Percentiles rank a stretch among this genome's conserved stretches.
Evolutionary conservation across 2,797 vertebrate species (phyloP).

Genomic region (Picus viridis): DNA sequence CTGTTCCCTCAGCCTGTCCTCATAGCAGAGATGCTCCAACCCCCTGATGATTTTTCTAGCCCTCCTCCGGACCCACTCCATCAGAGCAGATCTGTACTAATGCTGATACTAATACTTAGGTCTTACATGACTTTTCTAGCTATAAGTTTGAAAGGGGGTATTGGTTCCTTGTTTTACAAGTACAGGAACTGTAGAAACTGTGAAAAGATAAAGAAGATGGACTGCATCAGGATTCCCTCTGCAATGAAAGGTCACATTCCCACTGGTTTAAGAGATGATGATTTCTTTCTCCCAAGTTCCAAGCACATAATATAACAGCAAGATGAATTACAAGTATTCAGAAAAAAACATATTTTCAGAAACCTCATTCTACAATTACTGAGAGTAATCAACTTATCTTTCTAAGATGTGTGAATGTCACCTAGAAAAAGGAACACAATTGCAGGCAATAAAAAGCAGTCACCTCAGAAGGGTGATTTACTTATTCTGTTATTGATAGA

Average conservation of each 20-base stretch:
- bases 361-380: not conserved
- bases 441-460: not conserved
- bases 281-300: not conserved
- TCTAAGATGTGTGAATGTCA: not conserved
- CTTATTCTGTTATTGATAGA: not conserved
- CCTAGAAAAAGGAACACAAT: not conserved
- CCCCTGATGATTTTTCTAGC: no score
- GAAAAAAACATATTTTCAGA: not conserved
- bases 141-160: accelerated
- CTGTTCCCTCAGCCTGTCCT: no score
- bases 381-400: not conserved
- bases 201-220: not conserved
- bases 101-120: not conserved
- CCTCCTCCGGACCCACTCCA: no score
- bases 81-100: no score
- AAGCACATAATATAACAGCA: not conserved
- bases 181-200: not conserved
- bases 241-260: not conserved
- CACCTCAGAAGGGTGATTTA: not conserved
- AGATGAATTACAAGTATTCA: not conserved
- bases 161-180: not conserved
- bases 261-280: not conserved
- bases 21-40: no score
- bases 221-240: not conserved
- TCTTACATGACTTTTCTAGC: not conserved